These are phyloP conservation scores for Campopleginae sp. DNA, from an alignment of 2,888 invertebrate genomes.

Conservation along the genomic window DNA sequence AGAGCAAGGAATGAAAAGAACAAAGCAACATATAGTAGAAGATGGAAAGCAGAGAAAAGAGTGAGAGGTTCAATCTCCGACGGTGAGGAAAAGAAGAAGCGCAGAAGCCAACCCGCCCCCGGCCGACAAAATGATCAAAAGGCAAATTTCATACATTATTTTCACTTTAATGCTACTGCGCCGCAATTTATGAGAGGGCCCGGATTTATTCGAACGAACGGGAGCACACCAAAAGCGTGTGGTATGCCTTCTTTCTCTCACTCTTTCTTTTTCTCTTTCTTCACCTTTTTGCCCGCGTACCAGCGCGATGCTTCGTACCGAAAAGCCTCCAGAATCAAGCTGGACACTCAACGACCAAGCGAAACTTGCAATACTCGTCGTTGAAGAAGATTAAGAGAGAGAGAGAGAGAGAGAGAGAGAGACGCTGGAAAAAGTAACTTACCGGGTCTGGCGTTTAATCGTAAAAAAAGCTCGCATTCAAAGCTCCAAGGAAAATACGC, in stretches of 20 bases:
- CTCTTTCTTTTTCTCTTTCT: slow-evolving; percentile 55
- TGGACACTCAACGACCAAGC: slow-evolving; percentile 23
- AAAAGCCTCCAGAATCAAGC: slow-evolving; percentile 45
- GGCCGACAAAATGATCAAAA: slow-evolving; percentile 83
- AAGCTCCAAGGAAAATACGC: slow-evolving; percentile 73
- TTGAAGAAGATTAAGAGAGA: slow-evolving; percentile 52
- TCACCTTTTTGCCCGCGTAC: slow-evolving; percentile 33
- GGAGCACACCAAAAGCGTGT: slow-evolving; percentile 67
- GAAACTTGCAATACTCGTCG: slow-evolving; percentile 7
- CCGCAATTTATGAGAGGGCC: slow-evolving; percentile 82
- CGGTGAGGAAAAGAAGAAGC: slow-evolving; percentile 73
- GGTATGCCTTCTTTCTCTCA: slow-evolving; percentile 24
- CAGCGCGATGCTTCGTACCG: slow-evolving; percentile 24
- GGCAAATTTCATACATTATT: slow-evolving; percentile 84
- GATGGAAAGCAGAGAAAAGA: slow-evolving; percentile 61
- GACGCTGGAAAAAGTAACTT: not conserved
- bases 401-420: too few relatives aligned
- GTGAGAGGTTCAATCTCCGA: slow-evolving; percentile 53
- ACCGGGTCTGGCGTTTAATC: slow-evolving; percentile 66
- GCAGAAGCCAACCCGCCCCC: slow-evolving; percentile 81
- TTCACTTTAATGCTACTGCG: slow-evolving; percentile 84
- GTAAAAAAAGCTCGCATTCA: slow-evolving; percentile 76
- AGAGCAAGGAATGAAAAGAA: slow-evolving; percentile 42
- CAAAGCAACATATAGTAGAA: slow-evolving; percentile 36
- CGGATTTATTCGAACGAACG: slow-evolving; percentile 81